Base-by-base conservation (phyloP, 2,888 invertebrate genomes). In the Eretmocerus hayati region DNA sequence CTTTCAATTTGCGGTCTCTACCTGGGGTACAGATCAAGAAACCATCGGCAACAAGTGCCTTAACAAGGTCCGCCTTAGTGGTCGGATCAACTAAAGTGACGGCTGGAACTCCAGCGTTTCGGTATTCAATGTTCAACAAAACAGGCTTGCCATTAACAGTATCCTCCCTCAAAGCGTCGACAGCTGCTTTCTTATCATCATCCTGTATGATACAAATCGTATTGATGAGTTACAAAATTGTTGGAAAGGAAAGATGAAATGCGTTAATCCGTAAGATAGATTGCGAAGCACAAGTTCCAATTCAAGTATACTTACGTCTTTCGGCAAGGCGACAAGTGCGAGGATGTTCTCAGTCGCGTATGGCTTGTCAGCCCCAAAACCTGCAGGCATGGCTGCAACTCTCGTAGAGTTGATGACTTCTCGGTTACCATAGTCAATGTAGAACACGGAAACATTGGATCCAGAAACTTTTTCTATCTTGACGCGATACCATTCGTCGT, bases 401-500 rank as follows among this genome's bases (percentile, higher is more conserved):
- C 85, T 81, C 39, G 81, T 81, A 19, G 78, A 72, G 57, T 80
- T 78, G 30, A 90, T 74, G 11, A 75, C 74, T 80, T 93, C 94
- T 67, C 87, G 81, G 72, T 99, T 99, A 58, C 99, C 99, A 66
- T 93, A 99, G 71, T 99, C 99, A 59, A 97, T 81, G 75, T 92
- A 99, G 55, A 88, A 79, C 26, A 99, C 87, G 44, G 81, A 81
- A 13, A 84, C 85, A 62, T 85, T 85, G 50, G 81, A 78, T 31
- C 86, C 85, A 44, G 79, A 73, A 2, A 89, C 73, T 63, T 83
- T 87, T 65, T 94, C 92, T n/a, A 96, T 81, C 69, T 85, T 89
- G 1, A 91, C 96, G 62, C 99, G 80, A 73, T 99, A 99, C 99
- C 99, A 99, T 64, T 90, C 85, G 56, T 88, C 85, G 66, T 96